Percentiles rank a stretch among this genome's conserved stretches.
phyloP scores from a whole-genome alignment of 2,888 invertebrate genomes.

The Drosophila greeni region DNA sequence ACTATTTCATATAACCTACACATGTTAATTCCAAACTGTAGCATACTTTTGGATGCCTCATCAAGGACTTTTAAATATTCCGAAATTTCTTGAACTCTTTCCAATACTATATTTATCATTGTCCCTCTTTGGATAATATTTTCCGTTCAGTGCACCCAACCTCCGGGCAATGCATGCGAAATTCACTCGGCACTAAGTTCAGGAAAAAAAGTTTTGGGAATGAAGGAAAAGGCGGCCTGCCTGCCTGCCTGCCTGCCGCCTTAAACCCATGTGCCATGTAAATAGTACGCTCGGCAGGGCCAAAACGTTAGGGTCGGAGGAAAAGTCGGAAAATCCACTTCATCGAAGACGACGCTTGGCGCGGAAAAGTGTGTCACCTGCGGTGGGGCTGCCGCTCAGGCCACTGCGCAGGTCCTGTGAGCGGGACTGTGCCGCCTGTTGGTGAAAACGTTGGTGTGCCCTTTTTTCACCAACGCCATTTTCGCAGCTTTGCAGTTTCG shows the following conservation, averaged over 20 bases:
- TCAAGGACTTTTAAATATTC: not conserved
- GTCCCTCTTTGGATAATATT: too few species aligned
- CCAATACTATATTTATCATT: not conserved
- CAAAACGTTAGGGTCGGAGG: not conserved
- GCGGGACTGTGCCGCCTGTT: constrained; percentile 40
- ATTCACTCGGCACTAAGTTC: constrained; percentile 48
- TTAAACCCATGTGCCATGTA: constrained; percentile 65
- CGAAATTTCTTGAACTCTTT: too few species aligned
- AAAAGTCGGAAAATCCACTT: constrained; percentile 51
- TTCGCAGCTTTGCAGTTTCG: constrained; percentile 3
- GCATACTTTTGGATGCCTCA: not conserved
- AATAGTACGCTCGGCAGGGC: constrained; percentile 53
- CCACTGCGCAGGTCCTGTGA: constrained; percentile 64
- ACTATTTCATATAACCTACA: not conserved
- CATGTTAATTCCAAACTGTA: too few species aligned
- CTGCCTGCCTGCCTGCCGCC: constrained; percentile 32
- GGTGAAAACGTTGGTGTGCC: constrained; percentile 44
- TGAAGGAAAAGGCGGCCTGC: constrained; percentile 15
- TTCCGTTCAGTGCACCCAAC: constrained; percentile 18
- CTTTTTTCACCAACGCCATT: constrained; percentile 16
- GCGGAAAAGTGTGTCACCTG: constrained; percentile 72
- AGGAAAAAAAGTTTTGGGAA: constrained; percentile 29
- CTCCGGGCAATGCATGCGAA: constrained; percentile 62
- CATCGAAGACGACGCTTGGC: constrained; percentile 53
- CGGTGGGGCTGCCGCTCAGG: constrained; percentile 32